Percentiles rank a stretch among this genome's conserved stretches.
Conservation (phyloP, 1,140 invertebrate genomes). For the Aphidius gifuensis region DNA sequence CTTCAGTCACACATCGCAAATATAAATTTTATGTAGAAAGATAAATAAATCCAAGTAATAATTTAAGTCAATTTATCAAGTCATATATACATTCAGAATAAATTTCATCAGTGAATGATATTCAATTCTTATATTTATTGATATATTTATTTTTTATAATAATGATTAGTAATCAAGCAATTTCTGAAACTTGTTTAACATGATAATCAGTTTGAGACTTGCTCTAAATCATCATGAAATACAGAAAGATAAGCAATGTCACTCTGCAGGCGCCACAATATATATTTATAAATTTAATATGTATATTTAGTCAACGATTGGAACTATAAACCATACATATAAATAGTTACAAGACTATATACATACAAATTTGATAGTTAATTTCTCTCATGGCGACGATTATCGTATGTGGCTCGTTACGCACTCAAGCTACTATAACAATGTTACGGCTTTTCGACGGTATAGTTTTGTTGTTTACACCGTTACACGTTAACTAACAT, state of each 20-base stretch:
- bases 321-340: too few species aligned
- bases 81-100: not conserved
- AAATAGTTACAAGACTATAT: constrained; percentile 17
- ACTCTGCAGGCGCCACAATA: constrained; percentile 7
- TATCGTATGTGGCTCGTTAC: constrained; percentile 35
- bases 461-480: constrained; percentile 35
- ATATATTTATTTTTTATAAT: not conserved
- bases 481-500: constrained; percentile 41
- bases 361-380: constrained; percentile 36
- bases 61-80: constrained; percentile 10
- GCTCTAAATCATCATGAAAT: constrained; percentile 3
- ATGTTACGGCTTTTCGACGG: constrained; percentile 22
- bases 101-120: not conserved
- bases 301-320: constrained; percentile 5
- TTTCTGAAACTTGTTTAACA: not conserved
- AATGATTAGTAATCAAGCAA: not conserved
- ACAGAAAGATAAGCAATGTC: constrained; percentile 14
- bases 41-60: constrained; percentile 8
- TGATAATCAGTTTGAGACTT: constrained; percentile 8
- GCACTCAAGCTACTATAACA: constrained; percentile 15
- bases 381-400: constrained; percentile 35
- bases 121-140: not conserved
- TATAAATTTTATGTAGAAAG: constrained; percentile 1
- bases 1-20: not conserved
- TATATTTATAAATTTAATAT: not conserved